A percentile compares a stretch with the other conserved stretches of the same genome.
These are phyloP conservation scores for Dynastes hyllus DNA, from an alignment of 2,888 invertebrate species.

Conservation along the genomic window DNA sequence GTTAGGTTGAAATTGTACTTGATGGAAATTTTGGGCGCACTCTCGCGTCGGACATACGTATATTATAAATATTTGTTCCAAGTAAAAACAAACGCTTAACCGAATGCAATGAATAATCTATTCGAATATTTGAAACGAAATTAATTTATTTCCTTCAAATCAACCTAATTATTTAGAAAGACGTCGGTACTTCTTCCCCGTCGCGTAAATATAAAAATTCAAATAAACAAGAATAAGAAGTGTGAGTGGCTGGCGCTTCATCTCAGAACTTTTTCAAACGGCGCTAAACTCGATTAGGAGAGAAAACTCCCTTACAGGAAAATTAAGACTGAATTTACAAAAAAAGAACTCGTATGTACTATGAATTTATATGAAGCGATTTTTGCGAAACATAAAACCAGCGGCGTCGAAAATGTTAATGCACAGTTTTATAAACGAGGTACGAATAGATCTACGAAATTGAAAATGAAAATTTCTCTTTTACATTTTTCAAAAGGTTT, in stretches of 20 bases:
- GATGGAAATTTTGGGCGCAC: constrained; percentile 60
- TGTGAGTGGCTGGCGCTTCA: constrained; percentile 57
- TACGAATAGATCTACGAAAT: no score
- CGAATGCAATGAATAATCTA: neutral
- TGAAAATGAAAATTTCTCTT: no score
- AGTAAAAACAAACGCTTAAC: neutral
- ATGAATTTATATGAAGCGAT: constrained; percentile 58
- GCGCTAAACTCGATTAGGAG: constrained; percentile 66
- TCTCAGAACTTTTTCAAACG: constrained; percentile 61
- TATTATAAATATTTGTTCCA: neutral
- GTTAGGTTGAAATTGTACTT: constrained; percentile 68
- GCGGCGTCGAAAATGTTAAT: constrained; percentile 49
- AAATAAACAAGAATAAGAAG: constrained; percentile 59
- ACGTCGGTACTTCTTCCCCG: neutral
- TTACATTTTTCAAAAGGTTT: no score
- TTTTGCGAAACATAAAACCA: constrained; percentile 54
- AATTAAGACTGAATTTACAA: constrained; percentile 66
- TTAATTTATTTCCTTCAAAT: constrained; percentile 24
- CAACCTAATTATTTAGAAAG: constrained; percentile 26
- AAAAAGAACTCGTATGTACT: constrained; percentile 59
- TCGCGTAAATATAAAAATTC: constrained; percentile 45
- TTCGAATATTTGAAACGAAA: constrained; percentile 11
- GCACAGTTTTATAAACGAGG: neutral
- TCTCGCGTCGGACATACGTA: neutral
- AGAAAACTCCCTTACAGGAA: constrained; percentile 65